Evolutionary conservation across 2,113 vertebrate species (phyloP), one percentile per base, ranked within the genome.

Genomic region (Planiliza haematocheilus): DNA sequence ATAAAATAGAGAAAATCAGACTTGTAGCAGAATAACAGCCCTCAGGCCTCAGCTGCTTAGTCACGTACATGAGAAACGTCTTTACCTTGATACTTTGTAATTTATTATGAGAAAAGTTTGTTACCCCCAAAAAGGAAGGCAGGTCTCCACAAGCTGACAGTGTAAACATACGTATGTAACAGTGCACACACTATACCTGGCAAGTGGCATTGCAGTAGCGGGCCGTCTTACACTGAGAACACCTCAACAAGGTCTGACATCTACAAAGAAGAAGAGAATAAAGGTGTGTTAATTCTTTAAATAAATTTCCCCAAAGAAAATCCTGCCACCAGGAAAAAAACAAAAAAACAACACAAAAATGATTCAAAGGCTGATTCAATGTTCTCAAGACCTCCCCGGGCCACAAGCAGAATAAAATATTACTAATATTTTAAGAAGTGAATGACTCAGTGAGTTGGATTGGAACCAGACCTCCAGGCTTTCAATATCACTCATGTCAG

Each of bases 171-270:
- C 7, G 10, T 42, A 43, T 58, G 13, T 17, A 9, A 34, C 21
- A 50, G 24, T 2, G 30, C 7, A 52, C 61, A 49, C 12, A 52
- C 5, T 41, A 39, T 95, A 99, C 97, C 97, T 99, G 97, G 83
- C 97, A 99, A 21, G 90, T 84, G 43, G 64, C 83, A 72, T 94
- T 91, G 80, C 97, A 99, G 91, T 97, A 99, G 70, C 92, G 96
- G 72, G 97, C 95, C 66, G 91, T 88, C 86, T 95, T 97, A 92
- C 97, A 99, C 24, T 95, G 95, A 77, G 97, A 99, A 75, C 97
- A 99, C 41, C 96, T 93, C 81, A 92, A 86, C 81, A 99, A 90
- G 51, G 87, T 91, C 74, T 95, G 90, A 13, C 75, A 86, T 89
- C 97, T 99, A 34, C 36, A 81, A 30, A 83, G 42, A 79, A 48